phyloP scores from a whole-genome alignment of 2,888 invertebrate species.

The Empis stercorea region DNA sequence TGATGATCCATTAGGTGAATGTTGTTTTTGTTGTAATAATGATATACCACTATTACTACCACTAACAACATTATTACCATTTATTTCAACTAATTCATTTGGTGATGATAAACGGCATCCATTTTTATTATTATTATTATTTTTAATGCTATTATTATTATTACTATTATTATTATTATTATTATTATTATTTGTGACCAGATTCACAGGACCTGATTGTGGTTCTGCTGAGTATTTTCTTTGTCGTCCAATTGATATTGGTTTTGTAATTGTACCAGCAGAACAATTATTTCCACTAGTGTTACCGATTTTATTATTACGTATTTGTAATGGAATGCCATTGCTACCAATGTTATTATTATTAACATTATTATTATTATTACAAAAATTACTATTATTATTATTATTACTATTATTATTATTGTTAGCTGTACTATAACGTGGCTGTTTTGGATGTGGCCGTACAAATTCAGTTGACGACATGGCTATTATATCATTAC shows the following conservation, averaged over 20 bases:
- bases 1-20: slow-evolving; percentile 1
- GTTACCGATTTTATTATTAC: slow-evolving; percentile 9
- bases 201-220: slow-evolving; percentile 23
- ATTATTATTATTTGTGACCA: slow-evolving; percentile 19
- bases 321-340: slow-evolving; percentile 11
- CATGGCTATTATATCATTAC: slow-evolving; percentile 11
- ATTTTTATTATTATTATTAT: slow-evolving; percentile 1
- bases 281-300: background rate
- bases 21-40: slow-evolving; percentile 1
- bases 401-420: slow-evolving; percentile 10
- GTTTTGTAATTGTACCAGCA: background rate
- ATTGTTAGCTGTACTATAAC: slow-evolving; percentile 14
- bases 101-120: background rate
- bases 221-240: slow-evolving; percentile 15
- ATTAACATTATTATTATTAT: slow-evolving; percentile 9
- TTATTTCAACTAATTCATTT: background rate
- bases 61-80: background rate
- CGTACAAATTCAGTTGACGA: slow-evolving; percentile 22
- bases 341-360: slow-evolving; percentile 7
- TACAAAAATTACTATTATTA: slow-evolving; percentile 10
- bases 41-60: background rate
- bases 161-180: slow-evolving; percentile 9
- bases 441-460: slow-evolving; percentile 23
- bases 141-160: slow-evolving; percentile 1
- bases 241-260: slow-evolving; percentile 7